Base-by-base conservation (phyloP, 1,140 invertebrate genomes). In the Ganaspis sp. region DNA sequence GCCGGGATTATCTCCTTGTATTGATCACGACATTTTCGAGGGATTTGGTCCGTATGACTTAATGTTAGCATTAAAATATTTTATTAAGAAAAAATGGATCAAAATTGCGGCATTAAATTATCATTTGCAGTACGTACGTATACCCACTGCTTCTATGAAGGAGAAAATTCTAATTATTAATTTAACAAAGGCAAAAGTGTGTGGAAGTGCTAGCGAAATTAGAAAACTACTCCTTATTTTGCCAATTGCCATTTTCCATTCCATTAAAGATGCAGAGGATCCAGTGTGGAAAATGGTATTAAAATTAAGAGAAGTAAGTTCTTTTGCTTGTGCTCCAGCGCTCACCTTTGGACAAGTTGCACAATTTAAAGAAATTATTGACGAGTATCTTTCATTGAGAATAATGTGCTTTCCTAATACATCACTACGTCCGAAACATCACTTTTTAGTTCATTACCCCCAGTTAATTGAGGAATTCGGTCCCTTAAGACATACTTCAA, bases 251-350 rank as follows among this genome's bases (percentile, higher is more conserved):
- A 29, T 83, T 54, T n/a, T 19, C 21, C 76, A 70, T 69, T 2
- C 4, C 12, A 64, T 79, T 53, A 77, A 74, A 78, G 40, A 78
- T 70, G 21, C 69, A 23, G 42, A 81, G 45, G 72, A 80, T 42
- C n/a, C 72, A 37, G 58, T 75, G 0, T 81, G 82, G 82, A 76
- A 74, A 76, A 78, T 79, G 75, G 17, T 83, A 12, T 11, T 83
- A 26, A 37, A 19, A 45, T 53, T 83, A 9, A 38, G 78, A 70
- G 70, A 83, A 26, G 77, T 83, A 34, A 74, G 73, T 37, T 70
- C 53, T 11, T 21, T 80, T 5, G 17, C 75, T 29, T 76, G 76
- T 73, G 34, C 38, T 71, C 75, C 77, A 9, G 72, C 74, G n/a
- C 53, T 82, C 34, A 74, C 69, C 53, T 64, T 71, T 69, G 73